These are phyloP conservation scores for Dryas iulia DNA, from an alignment of 1,140 invertebrate genomes.

Conservation along the genomic window DNA sequence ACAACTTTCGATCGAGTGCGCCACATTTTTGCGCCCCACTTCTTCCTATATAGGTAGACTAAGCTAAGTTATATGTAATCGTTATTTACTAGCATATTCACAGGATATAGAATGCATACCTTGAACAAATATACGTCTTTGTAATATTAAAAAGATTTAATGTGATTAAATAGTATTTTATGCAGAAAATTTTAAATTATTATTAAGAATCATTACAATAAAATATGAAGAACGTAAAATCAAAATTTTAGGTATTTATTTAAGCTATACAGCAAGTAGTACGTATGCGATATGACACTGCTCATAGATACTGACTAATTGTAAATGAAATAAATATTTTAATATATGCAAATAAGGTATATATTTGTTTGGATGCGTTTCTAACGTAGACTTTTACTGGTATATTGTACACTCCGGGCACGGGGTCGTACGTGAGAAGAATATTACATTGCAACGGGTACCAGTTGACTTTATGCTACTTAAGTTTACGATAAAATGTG, in stretches of 20 bases:
- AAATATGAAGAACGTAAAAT: background rate
- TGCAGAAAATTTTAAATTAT: background rate
- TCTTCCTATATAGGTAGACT: conserved; percentile 28
- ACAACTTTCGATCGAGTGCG: conserved; percentile 75
- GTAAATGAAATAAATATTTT: background rate
- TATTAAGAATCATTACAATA: background rate
- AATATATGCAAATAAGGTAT: conserved; percentile 10
- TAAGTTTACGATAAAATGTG: background rate
- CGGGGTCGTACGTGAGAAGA: conserved; percentile 56
- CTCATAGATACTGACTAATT: background rate
- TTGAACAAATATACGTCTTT: background rate
- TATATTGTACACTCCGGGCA: conserved; percentile 28
- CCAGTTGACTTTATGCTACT: background rate
- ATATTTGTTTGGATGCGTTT: conserved; percentile 15
- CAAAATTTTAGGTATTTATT: background rate
- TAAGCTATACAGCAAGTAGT: background rate
- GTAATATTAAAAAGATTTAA: background rate
- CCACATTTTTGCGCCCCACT: conserved; percentile 75
- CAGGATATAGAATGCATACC: background rate
- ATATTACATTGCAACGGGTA: conserved; percentile 50
- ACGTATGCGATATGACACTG: background rate
- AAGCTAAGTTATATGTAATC: conserved; percentile 13
- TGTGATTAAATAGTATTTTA: too few relatives aligned
- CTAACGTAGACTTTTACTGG: conserved; percentile 8
- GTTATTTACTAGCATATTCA: conserved; percentile 7